Evolutionary conservation across 53 echinoderm and acorn worm genomes (phyloP).

Genomic region (Holothuria leucospilota): DNA sequence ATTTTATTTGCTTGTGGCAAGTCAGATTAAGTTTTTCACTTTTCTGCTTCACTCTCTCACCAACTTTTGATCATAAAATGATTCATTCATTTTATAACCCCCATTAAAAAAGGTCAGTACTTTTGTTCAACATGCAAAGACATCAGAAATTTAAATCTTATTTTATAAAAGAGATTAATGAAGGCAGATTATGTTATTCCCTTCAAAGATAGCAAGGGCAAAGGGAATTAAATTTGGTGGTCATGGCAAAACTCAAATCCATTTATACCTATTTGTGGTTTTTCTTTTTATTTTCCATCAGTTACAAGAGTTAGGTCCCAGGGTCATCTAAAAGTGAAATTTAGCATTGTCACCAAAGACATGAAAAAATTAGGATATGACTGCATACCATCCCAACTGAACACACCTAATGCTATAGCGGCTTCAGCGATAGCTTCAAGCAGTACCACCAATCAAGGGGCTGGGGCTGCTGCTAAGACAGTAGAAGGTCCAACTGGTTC

Average conservation of each 20-base stretch:
- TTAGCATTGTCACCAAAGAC: conserved; percentile 92
- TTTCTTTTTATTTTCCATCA: conserved; percentile 8
- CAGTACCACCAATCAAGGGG: conserved; percentile 64
- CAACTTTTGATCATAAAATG: too few species aligned
- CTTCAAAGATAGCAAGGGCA: too few species aligned
- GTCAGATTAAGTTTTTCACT: too few species aligned
- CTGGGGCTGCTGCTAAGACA: conserved; percentile 74
- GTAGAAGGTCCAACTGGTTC: conserved; percentile 25
- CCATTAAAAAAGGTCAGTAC: too few species aligned
- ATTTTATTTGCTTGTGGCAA: too few species aligned
- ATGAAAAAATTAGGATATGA: conserved; percentile 99
- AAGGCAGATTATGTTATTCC: too few species aligned
- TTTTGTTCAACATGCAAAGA: too few species aligned
- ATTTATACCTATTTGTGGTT: not conserved
- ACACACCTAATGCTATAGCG: conserved; percentile 67
- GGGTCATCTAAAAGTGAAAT: conserved; percentile 82
- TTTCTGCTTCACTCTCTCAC: too few species aligned
- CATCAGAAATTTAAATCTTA: too few species aligned
- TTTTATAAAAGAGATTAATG: too few species aligned
- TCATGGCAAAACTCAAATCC: not conserved
- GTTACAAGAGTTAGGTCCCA: conserved; percentile 98
- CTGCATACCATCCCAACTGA: conserved; percentile 67
- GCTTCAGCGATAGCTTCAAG: conserved; percentile 61
- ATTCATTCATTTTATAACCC: too few species aligned
- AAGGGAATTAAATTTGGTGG: too few species aligned